Percentiles rank a stretch among this genome's conserved stretches.
These are phyloP conservation scores for Acrossocheilus wenchowensis DNA, from an alignment of 2,797 vertebrate species.

Conservation along the genomic window DNA sequence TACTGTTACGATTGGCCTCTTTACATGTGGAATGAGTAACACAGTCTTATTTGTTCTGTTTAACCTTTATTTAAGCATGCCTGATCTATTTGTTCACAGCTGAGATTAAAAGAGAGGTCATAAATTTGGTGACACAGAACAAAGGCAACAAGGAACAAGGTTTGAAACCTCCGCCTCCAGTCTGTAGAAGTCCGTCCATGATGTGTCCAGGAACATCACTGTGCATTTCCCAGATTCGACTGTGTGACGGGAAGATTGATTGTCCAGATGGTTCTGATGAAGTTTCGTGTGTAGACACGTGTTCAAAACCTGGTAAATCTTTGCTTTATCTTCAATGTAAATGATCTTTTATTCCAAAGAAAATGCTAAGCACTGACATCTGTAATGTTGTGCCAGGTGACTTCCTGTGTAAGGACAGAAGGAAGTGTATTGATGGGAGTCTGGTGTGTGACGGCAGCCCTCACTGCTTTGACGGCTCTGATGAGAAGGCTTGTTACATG, in stretches of 20 bases:
- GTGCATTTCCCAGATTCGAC: slow-evolving; percentile 72
- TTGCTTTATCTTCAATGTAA: slow-evolving; percentile 49
- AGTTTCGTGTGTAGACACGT: slow-evolving; percentile 66
- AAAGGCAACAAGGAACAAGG: neutral
- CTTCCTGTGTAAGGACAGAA: slow-evolving; percentile 71
- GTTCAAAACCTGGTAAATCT: slow-evolving; percentile 70
- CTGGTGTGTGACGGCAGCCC: slow-evolving; percentile 74
- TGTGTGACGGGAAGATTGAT: slow-evolving; percentile 82
- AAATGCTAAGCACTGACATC: neutral
- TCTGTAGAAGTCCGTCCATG: slow-evolving; percentile 53
- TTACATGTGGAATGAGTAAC: neutral
- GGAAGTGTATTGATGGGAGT: slow-evolving; percentile 67
- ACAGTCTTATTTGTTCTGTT: neutral
- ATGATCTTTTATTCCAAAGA: slow-evolving; percentile 53
- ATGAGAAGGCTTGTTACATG: neutral
- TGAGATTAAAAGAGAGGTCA: neutral
- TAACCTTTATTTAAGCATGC: neutral
- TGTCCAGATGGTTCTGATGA: slow-evolving; percentile 87
- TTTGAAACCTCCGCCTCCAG: neutral
- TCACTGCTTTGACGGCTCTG: slow-evolving; percentile 74
- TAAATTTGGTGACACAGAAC: neutral
- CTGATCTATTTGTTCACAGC: neutral
- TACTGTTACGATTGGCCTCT: neutral
- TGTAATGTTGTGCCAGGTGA: slow-evolving; percentile 57
- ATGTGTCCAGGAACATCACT: slow-evolving; percentile 67